Percentiles rank a stretch among this genome's conserved stretches.
Evolutionary conservation across 2,113 vertebrate genomes (phyloP).

Genomic region (Corythornis vintsioides): DNA sequence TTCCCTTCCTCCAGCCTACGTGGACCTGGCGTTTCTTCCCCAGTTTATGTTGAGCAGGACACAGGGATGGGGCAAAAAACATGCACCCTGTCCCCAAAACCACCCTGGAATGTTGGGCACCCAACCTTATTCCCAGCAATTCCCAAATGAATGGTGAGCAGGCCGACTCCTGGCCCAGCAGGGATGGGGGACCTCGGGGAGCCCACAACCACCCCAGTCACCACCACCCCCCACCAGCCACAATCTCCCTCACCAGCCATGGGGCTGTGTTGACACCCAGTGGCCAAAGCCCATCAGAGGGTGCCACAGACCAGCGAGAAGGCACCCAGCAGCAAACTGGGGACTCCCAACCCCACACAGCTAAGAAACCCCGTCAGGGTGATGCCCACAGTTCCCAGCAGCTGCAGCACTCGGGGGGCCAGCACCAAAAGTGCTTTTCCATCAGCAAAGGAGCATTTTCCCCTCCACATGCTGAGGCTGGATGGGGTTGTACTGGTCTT

Average conservation of each 20-base stretch:
- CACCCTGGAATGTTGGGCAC: neutral
- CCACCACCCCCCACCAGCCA: too few species aligned
- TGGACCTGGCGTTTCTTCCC: neutral
- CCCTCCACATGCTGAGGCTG: fast-evolving
- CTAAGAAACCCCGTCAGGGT: neutral
- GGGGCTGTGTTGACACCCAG: neutral
- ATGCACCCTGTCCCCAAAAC: neutral
- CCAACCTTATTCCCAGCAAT: neutral
- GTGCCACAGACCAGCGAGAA: fast-evolving
- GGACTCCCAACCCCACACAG: too few species aligned
- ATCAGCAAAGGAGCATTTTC: neutral
- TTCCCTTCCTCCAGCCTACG: neutral
- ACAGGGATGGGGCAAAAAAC: fast-evolving
- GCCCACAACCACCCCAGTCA: neutral
- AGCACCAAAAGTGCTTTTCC: neutral
- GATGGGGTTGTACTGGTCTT: fast-evolving
- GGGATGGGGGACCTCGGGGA: too few species aligned
- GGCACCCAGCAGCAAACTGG: neutral
- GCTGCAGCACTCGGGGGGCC: fast-evolving
- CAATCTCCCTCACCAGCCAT: fast-evolving
- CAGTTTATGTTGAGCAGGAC: fast-evolving
- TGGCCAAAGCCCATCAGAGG: neutral
- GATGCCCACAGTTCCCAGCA: fast-evolving
- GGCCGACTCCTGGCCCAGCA: neutral
- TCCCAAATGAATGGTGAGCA: fast-evolving